Conservation (phyloP, 2,888 invertebrate genomes). For the Tipula helvola region DNA sequence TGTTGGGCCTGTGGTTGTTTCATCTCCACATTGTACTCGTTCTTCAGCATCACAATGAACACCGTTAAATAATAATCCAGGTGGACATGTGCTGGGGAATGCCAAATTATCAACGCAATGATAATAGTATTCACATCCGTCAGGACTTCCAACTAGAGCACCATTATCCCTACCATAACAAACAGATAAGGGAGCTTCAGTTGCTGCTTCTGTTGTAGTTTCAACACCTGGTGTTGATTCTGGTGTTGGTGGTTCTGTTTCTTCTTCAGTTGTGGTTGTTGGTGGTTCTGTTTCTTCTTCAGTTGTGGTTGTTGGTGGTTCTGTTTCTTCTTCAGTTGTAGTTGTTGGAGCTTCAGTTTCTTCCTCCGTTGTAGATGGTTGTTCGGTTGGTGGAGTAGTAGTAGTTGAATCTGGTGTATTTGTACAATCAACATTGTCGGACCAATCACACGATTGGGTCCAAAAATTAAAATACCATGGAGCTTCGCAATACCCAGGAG, state of each 20-base stretch:
- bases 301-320: neutral
- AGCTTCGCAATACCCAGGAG: neutral
- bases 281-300: neutral
- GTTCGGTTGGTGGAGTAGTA: neutral
- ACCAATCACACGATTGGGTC: neutral
- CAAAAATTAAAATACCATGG: neutral
- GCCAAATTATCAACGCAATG: neutral
- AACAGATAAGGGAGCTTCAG: neutral
- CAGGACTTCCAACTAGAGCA: neutral
- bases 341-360: too few species aligned
- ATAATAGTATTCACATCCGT: neutral
- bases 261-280: neutral
- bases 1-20: neutral
- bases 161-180: neutral
- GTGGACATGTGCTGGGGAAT: neutral
- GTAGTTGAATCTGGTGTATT: neutral
- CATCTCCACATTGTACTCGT: neutral
- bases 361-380: neutral
- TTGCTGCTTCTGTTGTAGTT: neutral
- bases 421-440: neutral
- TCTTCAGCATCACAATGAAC: neutral
- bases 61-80: neutral
- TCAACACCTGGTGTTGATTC: neutral
- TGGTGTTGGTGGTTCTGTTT: neutral
- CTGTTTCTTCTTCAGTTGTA: neutral